Evolutionary conservation across 2,113 vertebrate genomes (phyloP), one percentile per base, ranked within the genome.

Genomic region (Cynopterus brachyotis): DNA sequence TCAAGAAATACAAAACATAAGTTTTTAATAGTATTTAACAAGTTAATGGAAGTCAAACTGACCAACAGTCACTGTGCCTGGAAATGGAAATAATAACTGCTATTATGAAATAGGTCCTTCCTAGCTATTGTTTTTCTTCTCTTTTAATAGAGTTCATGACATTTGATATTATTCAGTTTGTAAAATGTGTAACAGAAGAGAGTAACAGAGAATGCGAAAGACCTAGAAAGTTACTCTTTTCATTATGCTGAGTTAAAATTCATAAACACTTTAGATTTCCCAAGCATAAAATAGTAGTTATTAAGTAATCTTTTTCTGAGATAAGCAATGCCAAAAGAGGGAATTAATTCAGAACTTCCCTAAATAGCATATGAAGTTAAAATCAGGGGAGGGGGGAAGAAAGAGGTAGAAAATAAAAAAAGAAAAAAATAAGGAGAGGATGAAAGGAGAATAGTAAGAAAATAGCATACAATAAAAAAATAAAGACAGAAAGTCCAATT

Each of bases 41-140:
- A 91, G 93, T 92, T 91, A 97, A 94, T 88, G 37, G 88, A 85
- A 67, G 75, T 75, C 88, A 93, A 37, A 67, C 19, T 11, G 47
- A 92, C 93, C 66, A 93, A 86, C n/a, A 62, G 22, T 42, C 72
- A 82, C 60, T 45, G 6, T 16, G 26, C 59, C 59, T 62, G 4
- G 50, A 96, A 84, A 53, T 6, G n/a, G 28, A 89, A 67, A 88
- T 67, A 84, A 67, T 62, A 95, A 84, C 35, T 20, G 4, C 28
- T 79, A 1, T 30, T 89, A 5, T 7, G 5, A 95, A 81, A 82
- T 9, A 59, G 42, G 20, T 50, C 11, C 28, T 73, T 50, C 13
- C n/a, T 73, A 12, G 9, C 0, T 91, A 8, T 40, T 67, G 35
- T 26, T 88, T 84, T 40, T 20, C 35, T 76, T 53, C 55, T 91